A percentile compares a stretch with the other conserved stretches of the same genome.
Conservation (phyloP, 2,113 vertebrate species). For the Romanogobio albipinnatus region DNA sequence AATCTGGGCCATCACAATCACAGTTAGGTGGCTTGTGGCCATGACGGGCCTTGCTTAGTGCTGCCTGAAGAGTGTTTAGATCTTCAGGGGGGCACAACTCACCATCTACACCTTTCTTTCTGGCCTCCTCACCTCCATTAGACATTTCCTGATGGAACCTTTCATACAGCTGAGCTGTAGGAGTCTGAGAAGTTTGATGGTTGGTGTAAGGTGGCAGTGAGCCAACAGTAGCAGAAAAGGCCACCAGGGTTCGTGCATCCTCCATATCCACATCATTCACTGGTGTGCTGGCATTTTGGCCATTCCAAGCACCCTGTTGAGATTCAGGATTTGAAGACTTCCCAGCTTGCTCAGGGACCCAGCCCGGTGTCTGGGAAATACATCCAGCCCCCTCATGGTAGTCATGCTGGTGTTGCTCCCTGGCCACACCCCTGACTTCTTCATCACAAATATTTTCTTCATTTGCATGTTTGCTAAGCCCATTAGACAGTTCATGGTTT, state of each 20-base stretch:
- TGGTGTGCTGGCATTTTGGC: constrained; percentile 48
- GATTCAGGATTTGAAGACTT: constrained; percentile 68
- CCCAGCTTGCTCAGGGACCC: constrained; percentile 70
- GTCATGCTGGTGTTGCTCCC: constrained; percentile 72
- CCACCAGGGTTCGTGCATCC: constrained; percentile 90
- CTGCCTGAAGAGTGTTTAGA: constrained; percentile 85
- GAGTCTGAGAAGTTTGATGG: constrained; percentile 60
- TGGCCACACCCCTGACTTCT: constrained; percentile 55
- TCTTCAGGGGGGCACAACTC: constrained; percentile 77
- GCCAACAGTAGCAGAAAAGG: constrained; percentile 88
- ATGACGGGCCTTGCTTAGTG: constrained; percentile 88
- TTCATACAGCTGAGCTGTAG: constrained; percentile 84
- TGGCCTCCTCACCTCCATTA: constrained; percentile 62
- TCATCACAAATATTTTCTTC: constrained; percentile 63
- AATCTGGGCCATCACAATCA: constrained; percentile 94
- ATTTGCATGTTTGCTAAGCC: constrained; percentile 78
- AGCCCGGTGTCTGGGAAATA: constrained; percentile 63
- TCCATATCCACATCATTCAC: constrained; percentile 77
- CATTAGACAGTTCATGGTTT: constrained; percentile 85
- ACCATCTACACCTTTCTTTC: constrained; percentile 64
- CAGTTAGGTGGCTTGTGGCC: constrained; percentile 95
- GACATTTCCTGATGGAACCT: constrained; percentile 91
- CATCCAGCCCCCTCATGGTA: constrained; percentile 58
- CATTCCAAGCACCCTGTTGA: constrained; percentile 68
- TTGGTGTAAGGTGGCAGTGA: constrained; percentile 82